A percentile compares a stretch with the other conserved stretches of the same genome.
phyloP scores from a whole-genome alignment of 2,888 invertebrate genomes.

The Lithophane leautieri region DNA sequence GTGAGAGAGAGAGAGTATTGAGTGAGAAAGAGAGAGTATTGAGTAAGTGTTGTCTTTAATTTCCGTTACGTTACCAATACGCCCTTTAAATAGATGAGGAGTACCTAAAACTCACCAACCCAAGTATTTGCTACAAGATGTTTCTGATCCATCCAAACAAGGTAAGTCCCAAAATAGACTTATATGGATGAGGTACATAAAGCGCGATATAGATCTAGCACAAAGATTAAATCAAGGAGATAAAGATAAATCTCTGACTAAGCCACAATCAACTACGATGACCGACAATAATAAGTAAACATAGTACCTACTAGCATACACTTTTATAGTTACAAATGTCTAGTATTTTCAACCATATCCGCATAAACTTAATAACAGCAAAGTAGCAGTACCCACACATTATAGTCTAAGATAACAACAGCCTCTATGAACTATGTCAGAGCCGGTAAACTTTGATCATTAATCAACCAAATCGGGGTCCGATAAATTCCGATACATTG shows the following conservation, averaged over 20 bases:
- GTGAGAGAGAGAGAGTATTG: too few species aligned
- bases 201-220: background rate
- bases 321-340: slow-evolving; percentile 29
- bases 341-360: slow-evolving; percentile 31
- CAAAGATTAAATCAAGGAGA: background rate
- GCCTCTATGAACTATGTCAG: slow-evolving; percentile 42
- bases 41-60: background rate
- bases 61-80: background rate
- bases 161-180: background rate
- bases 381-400: slow-evolving; percentile 34
- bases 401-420: slow-evolving; percentile 48
- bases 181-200: background rate
- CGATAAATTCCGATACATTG: slow-evolving; percentile 63
- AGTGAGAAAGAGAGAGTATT: background rate
- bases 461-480: slow-evolving; percentile 61
- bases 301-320: background rate
- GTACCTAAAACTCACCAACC: background rate
- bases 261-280: slow-evolving; percentile 17
- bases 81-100: background rate
- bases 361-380: slow-evolving; percentile 15
- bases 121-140: background rate
- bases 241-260: slow-evolving; percentile 4
- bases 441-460: slow-evolving; percentile 50
- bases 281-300: slow-evolving; percentile 9
- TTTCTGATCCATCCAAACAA: background rate